phyloP scores from a whole-genome alignment of 2,113 vertebrate genomes.

The Hypomesus transpacificus region DNA sequence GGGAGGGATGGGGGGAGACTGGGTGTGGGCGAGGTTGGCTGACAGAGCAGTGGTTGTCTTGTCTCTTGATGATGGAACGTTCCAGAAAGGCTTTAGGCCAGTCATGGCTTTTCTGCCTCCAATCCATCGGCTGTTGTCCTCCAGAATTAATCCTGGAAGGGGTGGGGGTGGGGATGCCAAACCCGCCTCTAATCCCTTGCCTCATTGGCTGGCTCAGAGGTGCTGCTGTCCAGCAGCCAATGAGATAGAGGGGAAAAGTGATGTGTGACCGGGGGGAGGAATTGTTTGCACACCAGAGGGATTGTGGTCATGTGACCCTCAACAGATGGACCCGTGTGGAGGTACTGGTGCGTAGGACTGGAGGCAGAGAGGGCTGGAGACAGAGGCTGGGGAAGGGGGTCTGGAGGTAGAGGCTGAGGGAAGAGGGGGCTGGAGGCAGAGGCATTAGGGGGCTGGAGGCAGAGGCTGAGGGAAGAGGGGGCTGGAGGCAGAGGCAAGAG shows the following conservation, averaged over 20 bases:
- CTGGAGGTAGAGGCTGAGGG: neutral
- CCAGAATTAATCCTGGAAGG: slow-evolving; percentile 56
- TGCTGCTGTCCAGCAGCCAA: slow-evolving; percentile 31
- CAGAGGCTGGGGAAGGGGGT: neutral
- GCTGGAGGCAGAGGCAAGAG: no score
- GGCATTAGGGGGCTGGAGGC: no score
- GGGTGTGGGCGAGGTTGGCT: slow-evolving; percentile 5
- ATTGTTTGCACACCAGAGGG: slow-evolving; percentile 21
- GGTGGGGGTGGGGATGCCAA: neutral
- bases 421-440: no score
- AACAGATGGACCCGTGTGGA: slow-evolving; percentile 50
- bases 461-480: no score
- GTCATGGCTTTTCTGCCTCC: slow-evolving; percentile 23
- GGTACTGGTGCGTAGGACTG: slow-evolving; percentile 7
- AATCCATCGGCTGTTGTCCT: slow-evolving; percentile 57
- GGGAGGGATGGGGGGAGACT: neutral
- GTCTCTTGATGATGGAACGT: slow-evolving; percentile 36
- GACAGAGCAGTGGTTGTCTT: slow-evolving; percentile 8
- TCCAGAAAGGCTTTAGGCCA: slow-evolving; percentile 46
- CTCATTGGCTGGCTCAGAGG: slow-evolving; percentile 40
- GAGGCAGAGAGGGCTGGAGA: slow-evolving; percentile 1
- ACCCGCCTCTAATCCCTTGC: slow-evolving; percentile 36
- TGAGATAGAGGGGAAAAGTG: slow-evolving; percentile 16
- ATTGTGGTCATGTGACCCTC: slow-evolving; percentile 43
- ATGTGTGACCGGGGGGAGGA: slow-evolving; percentile 31